Conservation (phyloP, 2,888 invertebrate species). For the Pyrgus malvae region DNA sequence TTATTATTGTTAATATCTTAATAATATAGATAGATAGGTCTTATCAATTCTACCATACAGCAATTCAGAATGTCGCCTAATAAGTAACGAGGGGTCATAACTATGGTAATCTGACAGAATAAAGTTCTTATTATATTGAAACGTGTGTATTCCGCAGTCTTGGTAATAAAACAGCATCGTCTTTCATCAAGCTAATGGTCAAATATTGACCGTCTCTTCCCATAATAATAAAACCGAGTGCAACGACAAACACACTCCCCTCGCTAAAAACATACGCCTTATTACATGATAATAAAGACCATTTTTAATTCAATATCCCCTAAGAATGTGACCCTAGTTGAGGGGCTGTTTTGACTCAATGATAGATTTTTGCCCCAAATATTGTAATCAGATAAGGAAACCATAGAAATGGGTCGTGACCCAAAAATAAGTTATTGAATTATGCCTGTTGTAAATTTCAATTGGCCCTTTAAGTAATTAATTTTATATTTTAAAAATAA, state of each 20-base stretch:
- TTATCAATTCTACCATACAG: too few relatives aligned
- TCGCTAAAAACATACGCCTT: neutral
- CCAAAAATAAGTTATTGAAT: conserved; percentile 4
- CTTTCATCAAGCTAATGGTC: conserved; percentile 61
- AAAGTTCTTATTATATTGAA: neutral
- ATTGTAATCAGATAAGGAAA: conserved; percentile 38
- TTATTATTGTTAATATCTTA: too few relatives aligned
- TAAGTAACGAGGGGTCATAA: too few relatives aligned
- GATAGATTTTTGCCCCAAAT: conserved; percentile 58
- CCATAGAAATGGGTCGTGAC: conserved; percentile 44
- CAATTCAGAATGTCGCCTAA: too few relatives aligned
- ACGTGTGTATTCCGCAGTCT: conserved; percentile 8
- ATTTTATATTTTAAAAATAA: neutral
- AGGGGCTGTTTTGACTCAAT: conserved; percentile 16
- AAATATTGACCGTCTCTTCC: conserved; percentile 49
- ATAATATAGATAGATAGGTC: too few relatives aligned
- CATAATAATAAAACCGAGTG: conserved; percentile 20
- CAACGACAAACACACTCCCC: conserved; percentile 9
- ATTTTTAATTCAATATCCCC: neutral
- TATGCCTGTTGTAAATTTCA: neutral
- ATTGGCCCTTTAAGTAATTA: neutral
- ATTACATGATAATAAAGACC: conserved; percentile 1
- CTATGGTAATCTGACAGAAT: neutral
- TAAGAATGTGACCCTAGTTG: conserved; percentile 5
- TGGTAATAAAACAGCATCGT: conserved; percentile 38